Evolutionary conservation across 2,888 invertebrate species (phyloP), one percentile per base, ranked within the genome.

Genomic region (Cordilura impudica): DNA sequence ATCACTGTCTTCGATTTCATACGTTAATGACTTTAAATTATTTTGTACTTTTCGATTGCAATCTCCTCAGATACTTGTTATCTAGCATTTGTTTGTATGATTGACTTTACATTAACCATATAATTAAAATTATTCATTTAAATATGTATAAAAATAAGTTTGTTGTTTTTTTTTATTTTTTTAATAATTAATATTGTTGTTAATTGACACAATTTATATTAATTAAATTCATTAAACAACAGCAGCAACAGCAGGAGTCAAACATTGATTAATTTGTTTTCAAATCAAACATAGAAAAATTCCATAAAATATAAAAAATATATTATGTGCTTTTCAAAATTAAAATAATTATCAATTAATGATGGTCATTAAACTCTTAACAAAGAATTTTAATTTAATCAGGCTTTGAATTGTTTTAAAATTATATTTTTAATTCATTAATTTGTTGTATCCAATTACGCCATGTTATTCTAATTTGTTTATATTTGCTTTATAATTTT

Each of bases 151-250:
- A 8, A 31, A 5, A 31, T 31, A 31, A 31, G 5, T 31, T 31
- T 31, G 6, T 8, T 19, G 18, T 23, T 3, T 53, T 26, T n/a
- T n/a, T n/a, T n/a, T n/a, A n/a, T 19, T n/a, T 16, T 2, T 4
- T 26, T 61, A 53, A 60, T 77, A 58, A 77, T 81, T 81, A 70
- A 77, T 77, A 70, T 77, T 70, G 45, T 74, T 73, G 60, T 69
- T 71, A 79, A 75, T 67, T 79, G 75, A 56, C 67, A 72, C 49
- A 75, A 79, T 67, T 79, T 72, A 18, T 67, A 51, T 18, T 39
- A 26, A 26, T 39, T 60, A 35, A 45, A 63, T 43, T n/a, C 2
- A 21, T 3, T 23, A 12, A 51, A 51, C 51, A 23, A 23, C 23
- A 7, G 5, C 51, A 3, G 23, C 26, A 8, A 35, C 18, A 10